Base-by-base conservation (phyloP, 2,888 invertebrate species). In the Drosophila pseudotakahashii region DNA sequence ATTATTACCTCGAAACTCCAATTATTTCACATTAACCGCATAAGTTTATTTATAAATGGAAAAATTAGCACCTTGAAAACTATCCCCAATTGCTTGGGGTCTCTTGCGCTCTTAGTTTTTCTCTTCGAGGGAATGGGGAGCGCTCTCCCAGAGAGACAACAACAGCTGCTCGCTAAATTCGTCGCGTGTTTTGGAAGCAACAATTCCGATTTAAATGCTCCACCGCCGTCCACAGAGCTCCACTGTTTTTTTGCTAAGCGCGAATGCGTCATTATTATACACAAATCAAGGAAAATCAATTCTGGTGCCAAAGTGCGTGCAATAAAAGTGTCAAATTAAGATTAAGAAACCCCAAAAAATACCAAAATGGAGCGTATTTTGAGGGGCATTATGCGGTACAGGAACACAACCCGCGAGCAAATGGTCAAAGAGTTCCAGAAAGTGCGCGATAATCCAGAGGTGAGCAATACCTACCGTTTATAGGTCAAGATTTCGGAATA, bases 381-480 rank as follows among this genome's bases (percentile, higher is more conserved):
- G 78, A 94, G 96, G 90, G 98, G 98, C 55, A 96, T 98, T 59
- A 97, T 98, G 95, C 94, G 95, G 89, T 98, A 98, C 92, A 94
- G 98, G 69, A 94, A 95, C 73, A 94, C 96, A 62, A 96, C 96
- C 78, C 94, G 96, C 76, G 95, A 95, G 70, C 95, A 94, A 89
- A 97, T 98, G 97, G 97, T 98, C 36, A 95, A 97, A 93, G 98
- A 98, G 92, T 98, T 98, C 93, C 94, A 96, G 92, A 94, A 95
- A 94, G 97, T 98, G 79, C 94, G 95, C 91, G 96, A 98, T 93
- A 95, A 97, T 93, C 98, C 98, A 23, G 90, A 91, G 90, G 92
- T 92, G 70, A 89, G 88, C 75, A 7, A 41, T 59, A 32, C 39
- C 4, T 57, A 39, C 30, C 4, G n/a, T 42, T 45, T 55, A 48